Evolutionary conservation across 2,888 invertebrate genomes (phyloP).

Genomic region (Deroplatys truncata): DNA sequence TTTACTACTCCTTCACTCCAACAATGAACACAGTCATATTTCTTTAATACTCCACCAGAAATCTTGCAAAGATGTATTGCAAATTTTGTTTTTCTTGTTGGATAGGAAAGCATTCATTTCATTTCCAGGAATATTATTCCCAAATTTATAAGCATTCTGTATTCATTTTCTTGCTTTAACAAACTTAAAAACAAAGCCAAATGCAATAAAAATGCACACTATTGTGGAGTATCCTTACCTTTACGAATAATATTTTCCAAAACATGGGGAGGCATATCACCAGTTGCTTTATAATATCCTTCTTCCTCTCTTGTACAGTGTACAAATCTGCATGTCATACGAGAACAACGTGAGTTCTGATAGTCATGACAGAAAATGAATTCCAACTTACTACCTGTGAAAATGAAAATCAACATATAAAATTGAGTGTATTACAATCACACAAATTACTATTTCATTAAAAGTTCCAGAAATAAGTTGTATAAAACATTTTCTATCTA

Average conservation of each 20-base stretch:
- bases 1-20: too few species aligned
- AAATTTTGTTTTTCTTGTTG: too few species aligned
- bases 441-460: too few species aligned
- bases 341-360: constrained; percentile 71
- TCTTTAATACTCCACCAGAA: too few species aligned
- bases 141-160: not conserved
- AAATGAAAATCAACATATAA: not conserved
- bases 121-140: not conserved
- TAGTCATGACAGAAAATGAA: constrained; percentile 60
- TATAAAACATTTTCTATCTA: too few species aligned
- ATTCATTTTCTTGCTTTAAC: not conserved
- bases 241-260: constrained; percentile 40
- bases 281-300: constrained; percentile 66
- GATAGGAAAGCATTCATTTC: too few species aligned
- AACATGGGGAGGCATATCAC: constrained; percentile 62
- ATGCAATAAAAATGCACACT: not conserved
- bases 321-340: constrained; percentile 69
- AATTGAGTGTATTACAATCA: not conserved
- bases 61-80: too few species aligned
- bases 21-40: too few species aligned
- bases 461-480: too few species aligned
- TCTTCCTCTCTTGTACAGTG: constrained; percentile 73
- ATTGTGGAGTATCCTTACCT: constrained; percentile 4
- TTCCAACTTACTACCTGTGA: not conserved
- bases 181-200: not conserved